phyloP scores from a whole-genome alignment of 1,140 invertebrate genomes.

The Pachypeltis micranthus region DNA sequence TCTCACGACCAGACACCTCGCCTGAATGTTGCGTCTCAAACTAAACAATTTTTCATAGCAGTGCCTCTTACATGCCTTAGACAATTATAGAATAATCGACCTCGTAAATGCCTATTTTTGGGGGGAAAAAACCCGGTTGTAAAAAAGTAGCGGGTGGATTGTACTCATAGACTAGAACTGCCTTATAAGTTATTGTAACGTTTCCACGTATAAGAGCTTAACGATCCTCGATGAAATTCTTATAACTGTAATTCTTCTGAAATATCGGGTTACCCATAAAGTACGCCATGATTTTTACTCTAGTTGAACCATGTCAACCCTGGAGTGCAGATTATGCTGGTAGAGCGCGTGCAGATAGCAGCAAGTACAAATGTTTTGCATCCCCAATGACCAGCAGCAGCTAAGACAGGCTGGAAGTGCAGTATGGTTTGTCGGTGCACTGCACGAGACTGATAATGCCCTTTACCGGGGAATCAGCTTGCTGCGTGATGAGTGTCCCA shows the following conservation, averaged over 20 bases:
- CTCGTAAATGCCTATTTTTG: not conserved
- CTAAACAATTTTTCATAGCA: not conserved
- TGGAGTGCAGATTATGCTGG: too few species aligned
- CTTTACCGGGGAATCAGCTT: too few species aligned
- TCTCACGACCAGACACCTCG: not conserved
- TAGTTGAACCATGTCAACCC: too few species aligned
- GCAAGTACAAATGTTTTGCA: not conserved
- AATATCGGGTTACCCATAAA: too few species aligned
- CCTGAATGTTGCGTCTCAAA: not conserved
- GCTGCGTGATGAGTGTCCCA: too few species aligned
- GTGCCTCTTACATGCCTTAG: not conserved
- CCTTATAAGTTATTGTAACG: conserved; percentile 7
- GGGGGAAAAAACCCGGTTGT: not conserved
- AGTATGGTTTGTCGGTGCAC: too few species aligned
- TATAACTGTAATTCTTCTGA: too few species aligned
- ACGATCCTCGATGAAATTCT: not conserved
- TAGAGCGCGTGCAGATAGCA: not conserved
- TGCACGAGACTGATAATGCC: too few species aligned
- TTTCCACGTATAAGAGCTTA: conserved; percentile 17
- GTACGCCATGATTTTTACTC: too few species aligned
- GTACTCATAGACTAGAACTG: conserved; percentile 20
- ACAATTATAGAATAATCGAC: not conserved
- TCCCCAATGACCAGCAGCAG: too few species aligned
- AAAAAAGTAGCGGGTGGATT: not conserved
- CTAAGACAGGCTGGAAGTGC: too few species aligned